Evolutionary conservation across 2,797 vertebrate genomes (phyloP), one percentile per base, ranked within the genome.

Genomic region (Catharus ustulatus): DNA sequence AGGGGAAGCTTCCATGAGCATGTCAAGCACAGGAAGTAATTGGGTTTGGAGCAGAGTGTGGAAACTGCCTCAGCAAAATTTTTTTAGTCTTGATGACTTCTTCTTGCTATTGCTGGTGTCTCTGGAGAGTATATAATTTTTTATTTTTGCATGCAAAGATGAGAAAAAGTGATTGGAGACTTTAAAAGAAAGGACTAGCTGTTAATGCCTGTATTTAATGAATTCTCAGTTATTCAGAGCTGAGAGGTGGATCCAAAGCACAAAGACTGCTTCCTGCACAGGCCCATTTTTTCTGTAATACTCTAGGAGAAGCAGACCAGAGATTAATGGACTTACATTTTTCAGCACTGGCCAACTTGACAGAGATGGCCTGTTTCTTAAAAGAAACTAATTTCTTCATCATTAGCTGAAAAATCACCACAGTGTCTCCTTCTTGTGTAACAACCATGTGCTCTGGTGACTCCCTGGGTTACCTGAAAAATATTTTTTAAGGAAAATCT

Each of bases 31-130:
- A 78, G 76, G 86, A 89, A 80, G 95, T 80, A 92, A 83, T 45
- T 87, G 36, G 57, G 15, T 83, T 79, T 84, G 71, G 42, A 94
- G 61, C 58, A 43, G 22, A 61, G n/a, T 36, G 51, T 85, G 62
- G n/a, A 82, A 94, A 94, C 62, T 68, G 34, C 86, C 84, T 96
- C 88, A 93, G 88, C 72, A 95, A 89, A 92, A 92, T 87, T 48
- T 75, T 81, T 72, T 82, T 51, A 21, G 54, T 90, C 52, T 89
- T 83, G 83, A 89, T 21, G 38, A 84, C 10, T 71, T 79, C 54
- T 66, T 90, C 85, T 82, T 92, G 36, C 74, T 79, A n/a, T 59
- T 63, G 20, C 63, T 72, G 22, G 5, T 71, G 61, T 85, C 88
- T 90, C 94, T 85, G 36, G 67, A 94, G 76, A 81, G 34, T 55